These are phyloP conservation scores for Drosophila borealis DNA, from an alignment of 2,888 invertebrate genomes.

Conservation along the genomic window DNA sequence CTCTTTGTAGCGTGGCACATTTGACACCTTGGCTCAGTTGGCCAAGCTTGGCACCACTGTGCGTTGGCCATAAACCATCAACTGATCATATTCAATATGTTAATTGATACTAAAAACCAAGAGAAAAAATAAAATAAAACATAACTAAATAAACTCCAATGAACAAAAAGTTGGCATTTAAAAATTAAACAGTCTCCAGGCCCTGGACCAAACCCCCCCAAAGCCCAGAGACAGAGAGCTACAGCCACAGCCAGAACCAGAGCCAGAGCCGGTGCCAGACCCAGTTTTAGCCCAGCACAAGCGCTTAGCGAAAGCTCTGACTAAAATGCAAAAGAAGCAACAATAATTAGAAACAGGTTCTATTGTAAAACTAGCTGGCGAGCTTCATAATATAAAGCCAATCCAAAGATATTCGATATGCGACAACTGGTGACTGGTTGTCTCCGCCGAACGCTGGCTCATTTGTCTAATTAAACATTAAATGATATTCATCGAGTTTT, in stretches of 20 bases:
- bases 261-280: slow-evolving; percentile 18
- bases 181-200: slow-evolving; percentile 42
- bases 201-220: slow-evolving; percentile 9
- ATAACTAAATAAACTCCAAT: slow-evolving; percentile 12
- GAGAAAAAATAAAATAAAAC: slow-evolving; percentile 20
- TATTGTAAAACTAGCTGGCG: slow-evolving; percentile 56
- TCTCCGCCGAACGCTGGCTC: slow-evolving; percentile 65
- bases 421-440: slow-evolving; percentile 75
- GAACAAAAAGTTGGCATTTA: slow-evolving; percentile 55
- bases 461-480: slow-evolving; percentile 68
- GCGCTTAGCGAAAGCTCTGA: slow-evolving; percentile 58
- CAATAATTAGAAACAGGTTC: slow-evolving; percentile 76
- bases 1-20: slow-evolving; percentile 54
- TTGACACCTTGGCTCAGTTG: slow-evolving; percentile 43
- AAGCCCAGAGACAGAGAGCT: slow-evolving; percentile 2
- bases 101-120: slow-evolving; percentile 75
- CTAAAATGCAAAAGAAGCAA: slow-evolving; percentile 57
- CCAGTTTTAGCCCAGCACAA: slow-evolving; percentile 30
- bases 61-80: slow-evolving; percentile 53
- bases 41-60: slow-evolving; percentile 54
- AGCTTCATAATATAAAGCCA: slow-evolving; percentile 37
- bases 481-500: slow-evolving; percentile 33
- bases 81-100: slow-evolving; percentile 65
- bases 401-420: slow-evolving; percentile 66
- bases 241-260: slow-evolving; percentile 1